These are phyloP conservation scores for Onthophagus taurus DNA, from an alignment of 1,140 invertebrate genomes.

Conservation along the genomic window DNA sequence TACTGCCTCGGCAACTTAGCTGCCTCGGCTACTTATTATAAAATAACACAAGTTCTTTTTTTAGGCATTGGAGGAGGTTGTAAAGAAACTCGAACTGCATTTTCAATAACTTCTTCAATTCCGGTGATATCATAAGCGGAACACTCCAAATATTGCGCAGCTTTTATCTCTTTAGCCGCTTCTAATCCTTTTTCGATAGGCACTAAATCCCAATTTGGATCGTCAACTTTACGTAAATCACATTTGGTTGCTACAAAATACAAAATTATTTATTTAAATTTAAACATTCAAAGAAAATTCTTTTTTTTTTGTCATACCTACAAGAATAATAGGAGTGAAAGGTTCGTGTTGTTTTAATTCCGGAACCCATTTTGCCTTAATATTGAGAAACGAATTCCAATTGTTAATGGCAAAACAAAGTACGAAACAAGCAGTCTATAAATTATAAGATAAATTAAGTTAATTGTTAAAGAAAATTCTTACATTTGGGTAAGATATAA, in stretches of 20 bases:
- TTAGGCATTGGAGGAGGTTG: not conserved
- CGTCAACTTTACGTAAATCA: constrained; percentile 11
- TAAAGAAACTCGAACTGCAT: constrained; percentile 8
- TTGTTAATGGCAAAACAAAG: constrained; percentile 7
- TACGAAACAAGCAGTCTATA: constrained; percentile 12
- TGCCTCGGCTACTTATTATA: too few relatives aligned
- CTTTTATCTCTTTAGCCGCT: not conserved
- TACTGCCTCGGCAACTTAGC: too few relatives aligned
- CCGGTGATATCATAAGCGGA: constrained; percentile 2
- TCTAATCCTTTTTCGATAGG: not conserved
- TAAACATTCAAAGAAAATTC: not conserved
- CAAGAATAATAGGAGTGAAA: constrained; percentile 4
- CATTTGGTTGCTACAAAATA: constrained; percentile 7
- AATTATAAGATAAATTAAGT: not conserved
- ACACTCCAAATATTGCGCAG: constrained; percentile 10
- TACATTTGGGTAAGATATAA: constrained; percentile 87
- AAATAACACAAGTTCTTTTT: constrained; percentile 2
- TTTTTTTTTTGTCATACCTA: constrained; percentile 10
- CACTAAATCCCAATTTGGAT: not conserved
- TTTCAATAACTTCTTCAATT: constrained; percentile 6
- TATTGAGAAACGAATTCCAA: constrained; percentile 5
- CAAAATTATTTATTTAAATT: not conserved
- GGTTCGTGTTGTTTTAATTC: constrained; percentile 8
- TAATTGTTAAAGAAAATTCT: not conserved
- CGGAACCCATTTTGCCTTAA: constrained; percentile 8